phyloP scores from a whole-genome alignment of 1,140 invertebrate species.

The Steinernema feltiae region DNA sequence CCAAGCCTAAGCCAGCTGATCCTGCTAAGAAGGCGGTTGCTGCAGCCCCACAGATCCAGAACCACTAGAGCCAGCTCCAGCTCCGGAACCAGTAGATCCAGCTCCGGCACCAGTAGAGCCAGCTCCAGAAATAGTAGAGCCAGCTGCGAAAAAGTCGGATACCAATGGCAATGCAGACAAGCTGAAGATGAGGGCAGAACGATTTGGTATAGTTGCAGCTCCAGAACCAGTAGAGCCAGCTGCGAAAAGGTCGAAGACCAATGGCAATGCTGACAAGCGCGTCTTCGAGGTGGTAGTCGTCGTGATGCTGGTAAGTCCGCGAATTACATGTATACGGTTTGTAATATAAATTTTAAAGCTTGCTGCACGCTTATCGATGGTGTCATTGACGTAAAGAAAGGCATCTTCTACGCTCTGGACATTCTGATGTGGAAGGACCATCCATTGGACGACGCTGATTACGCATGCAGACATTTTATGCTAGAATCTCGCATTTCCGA shows the following conservation, averaged over 20 bases:
- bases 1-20: neutral
- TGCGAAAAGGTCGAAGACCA: neutral
- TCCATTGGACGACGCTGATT: conserved; percentile 69
- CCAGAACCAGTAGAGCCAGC: neutral
- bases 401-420: conserved; percentile 72
- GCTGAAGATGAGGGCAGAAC: neutral
- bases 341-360: conserved; percentile 16
- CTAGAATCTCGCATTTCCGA: conserved; percentile 25
- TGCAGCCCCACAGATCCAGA: no score
- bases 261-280: conserved; percentile 47
- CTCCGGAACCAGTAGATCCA: no score
- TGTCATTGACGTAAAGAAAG: conserved; percentile 66
- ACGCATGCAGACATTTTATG: conserved; percentile 25
- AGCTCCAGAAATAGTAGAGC: no score
- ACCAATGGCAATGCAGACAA: no score
- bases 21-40: no score
- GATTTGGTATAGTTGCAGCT: neutral
- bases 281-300: conserved; percentile 69
- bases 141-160: no score
- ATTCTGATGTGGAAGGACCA: conserved; percentile 74
- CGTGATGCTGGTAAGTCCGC: neutral
- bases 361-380: conserved; percentile 69
- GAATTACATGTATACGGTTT: no score
- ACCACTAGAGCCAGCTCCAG: neutral
- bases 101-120: no score